Evolutionary conservation across 2,113 vertebrate species (phyloP).

Genomic region (Hippoglossus stenolepis): DNA sequence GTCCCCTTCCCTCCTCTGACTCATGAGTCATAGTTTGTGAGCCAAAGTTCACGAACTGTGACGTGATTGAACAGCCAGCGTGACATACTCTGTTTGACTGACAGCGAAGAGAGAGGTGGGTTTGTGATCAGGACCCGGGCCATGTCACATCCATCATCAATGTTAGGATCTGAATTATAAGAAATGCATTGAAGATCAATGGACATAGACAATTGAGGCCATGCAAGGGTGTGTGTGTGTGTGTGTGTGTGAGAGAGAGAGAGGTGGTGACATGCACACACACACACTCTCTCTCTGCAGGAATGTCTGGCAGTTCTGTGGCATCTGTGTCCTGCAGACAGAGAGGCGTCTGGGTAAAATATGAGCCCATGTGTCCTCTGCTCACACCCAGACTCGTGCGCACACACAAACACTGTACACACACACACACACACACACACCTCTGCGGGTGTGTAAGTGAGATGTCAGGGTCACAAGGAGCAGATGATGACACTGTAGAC

Average conservation of each 20-base stretch:
- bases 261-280: constrained; percentile 6
- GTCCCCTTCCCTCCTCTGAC: constrained; percentile 43
- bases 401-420: constrained; percentile 24
- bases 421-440: constrained; percentile 16
- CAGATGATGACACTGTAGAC: constrained; percentile 74
- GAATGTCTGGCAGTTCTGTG: constrained; percentile 71
- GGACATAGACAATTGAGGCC: constrained; percentile 3
- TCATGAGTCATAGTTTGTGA: constrained; percentile 49
- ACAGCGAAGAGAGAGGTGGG: constrained; percentile 1
- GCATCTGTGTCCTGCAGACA: constrained; percentile 77
- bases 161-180: constrained; percentile 10
- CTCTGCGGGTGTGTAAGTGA: constrained; percentile 69
- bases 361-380: constrained; percentile 67
- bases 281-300: constrained; percentile 28
- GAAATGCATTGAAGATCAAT: constrained; percentile 27
- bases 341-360: constrained; percentile 81
- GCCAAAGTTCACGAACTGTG: constrained; percentile 50
- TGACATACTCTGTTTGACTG: constrained; percentile 18
- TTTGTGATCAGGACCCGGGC: neutral
- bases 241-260: neutral
- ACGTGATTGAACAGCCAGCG: constrained; percentile 19
- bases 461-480: constrained; percentile 70
- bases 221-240: constrained; percentile 4
- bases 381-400: constrained; percentile 14
- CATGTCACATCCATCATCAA: constrained; percentile 22